A percentile compares a stretch with the other conserved stretches of the same genome.
Conservation (phyloP, 2,113 vertebrate species). For the Pithys albifrons region DNA sequence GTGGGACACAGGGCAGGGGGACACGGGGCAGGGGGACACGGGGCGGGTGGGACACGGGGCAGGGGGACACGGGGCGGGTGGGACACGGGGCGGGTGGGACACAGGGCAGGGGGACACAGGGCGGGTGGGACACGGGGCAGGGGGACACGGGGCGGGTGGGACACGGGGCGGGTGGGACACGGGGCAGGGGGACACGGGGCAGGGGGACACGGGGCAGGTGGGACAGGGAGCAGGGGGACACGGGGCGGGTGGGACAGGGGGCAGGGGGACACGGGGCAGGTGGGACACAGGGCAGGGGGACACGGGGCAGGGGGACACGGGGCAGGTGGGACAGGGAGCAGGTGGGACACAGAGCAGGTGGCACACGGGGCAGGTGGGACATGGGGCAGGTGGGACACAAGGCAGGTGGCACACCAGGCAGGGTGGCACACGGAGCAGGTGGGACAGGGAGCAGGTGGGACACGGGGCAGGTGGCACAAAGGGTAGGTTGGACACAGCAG, state of each 20-base stretch:
- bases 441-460: not conserved
- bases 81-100: not conserved
- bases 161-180: not conserved
- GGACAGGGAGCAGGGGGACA: not conserved
- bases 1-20: no score
- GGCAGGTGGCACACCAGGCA: not conserved
- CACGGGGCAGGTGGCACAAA: no score
- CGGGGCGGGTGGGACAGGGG: no score
- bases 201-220: not conserved
- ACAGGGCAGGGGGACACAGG: no score
- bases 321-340: no score
- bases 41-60: no score
- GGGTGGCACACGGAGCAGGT: no score
- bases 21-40: no score
- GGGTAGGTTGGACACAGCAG: no score
- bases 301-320: not conserved
- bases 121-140: no score
- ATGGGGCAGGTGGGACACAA: not conserved
- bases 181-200: not conserved
- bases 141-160: not conserved
- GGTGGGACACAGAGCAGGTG: not conserved
- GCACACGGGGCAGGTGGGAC: not conserved
- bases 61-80: not conserved
- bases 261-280: no score
- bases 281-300: not conserved